These are phyloP conservation scores for Eciton burchellii DNA, from an alignment of 1,140 invertebrate genomes.

Conservation along the genomic window DNA sequence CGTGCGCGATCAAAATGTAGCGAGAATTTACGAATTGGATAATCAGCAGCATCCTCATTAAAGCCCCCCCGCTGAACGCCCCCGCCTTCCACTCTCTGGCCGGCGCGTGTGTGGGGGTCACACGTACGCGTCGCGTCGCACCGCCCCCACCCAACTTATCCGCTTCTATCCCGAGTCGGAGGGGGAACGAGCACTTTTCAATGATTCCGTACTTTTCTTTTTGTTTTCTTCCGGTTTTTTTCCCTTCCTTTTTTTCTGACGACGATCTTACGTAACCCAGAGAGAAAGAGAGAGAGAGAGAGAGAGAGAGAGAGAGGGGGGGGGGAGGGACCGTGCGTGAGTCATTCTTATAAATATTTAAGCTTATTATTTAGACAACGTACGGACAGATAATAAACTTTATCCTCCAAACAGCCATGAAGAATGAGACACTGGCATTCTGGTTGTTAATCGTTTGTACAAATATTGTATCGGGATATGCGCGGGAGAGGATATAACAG, in stretches of 20 bases:
- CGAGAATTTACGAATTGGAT: slow-evolving; percentile 86
- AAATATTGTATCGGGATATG: background rate
- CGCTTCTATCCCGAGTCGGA: slow-evolving; percentile 40
- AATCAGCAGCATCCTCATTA: slow-evolving; percentile 86
- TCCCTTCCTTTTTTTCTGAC: slow-evolving; percentile 37
- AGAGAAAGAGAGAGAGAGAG: no score
- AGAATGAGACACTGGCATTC: background rate
- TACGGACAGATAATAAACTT: slow-evolving; percentile 15
- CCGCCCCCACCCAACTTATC: slow-evolving; percentile 66
- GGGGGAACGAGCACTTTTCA: slow-evolving; percentile 48
- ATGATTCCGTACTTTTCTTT: slow-evolving; percentile 52
- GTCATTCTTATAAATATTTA: slow-evolving; percentile 44
- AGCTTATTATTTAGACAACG: background rate
- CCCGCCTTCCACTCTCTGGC: slow-evolving; percentile 82
- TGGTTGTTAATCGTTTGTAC: slow-evolving; percentile 3
- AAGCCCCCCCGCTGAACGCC: slow-evolving; percentile 83
- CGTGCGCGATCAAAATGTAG: slow-evolving; percentile 84
- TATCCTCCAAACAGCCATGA: background rate
- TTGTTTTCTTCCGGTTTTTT: no score
- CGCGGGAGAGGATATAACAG: no score
- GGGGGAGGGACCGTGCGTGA: slow-evolving; percentile 32
- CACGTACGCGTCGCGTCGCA: slow-evolving; percentile 31
- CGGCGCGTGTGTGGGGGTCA: slow-evolving; percentile 55
- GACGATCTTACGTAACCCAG: background rate
- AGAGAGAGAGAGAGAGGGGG: no score